Evolutionary conservation across 2,113 vertebrate genomes (phyloP).

Genomic region (Suricata suricatta): DNA sequence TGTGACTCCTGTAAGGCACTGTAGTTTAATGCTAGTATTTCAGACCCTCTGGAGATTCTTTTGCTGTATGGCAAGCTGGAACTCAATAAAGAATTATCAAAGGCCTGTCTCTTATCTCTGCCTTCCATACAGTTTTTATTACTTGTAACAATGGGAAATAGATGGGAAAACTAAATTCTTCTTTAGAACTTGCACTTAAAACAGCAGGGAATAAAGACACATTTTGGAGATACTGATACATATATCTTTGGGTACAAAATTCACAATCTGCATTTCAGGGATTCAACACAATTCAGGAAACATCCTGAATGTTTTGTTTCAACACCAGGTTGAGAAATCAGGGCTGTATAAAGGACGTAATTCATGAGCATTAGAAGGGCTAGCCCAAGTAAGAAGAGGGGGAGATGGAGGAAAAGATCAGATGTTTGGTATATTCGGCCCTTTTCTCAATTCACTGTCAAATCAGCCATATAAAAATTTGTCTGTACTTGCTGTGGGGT

Average conservation of each 20-base stretch:
- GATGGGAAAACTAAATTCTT: background rate
- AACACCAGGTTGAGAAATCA: background rate
- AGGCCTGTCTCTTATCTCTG: background rate
- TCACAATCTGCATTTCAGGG: constrained; percentile 13
- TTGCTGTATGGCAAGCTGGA: background rate
- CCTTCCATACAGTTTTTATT: constrained; percentile 21
- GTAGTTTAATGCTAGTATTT: background rate
- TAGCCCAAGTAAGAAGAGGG: background rate
- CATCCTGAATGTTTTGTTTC: background rate
- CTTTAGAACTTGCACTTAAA: background rate
- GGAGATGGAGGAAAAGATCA: background rate
- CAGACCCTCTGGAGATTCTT: background rate
- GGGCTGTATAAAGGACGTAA: background rate
- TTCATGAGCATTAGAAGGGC: background rate
- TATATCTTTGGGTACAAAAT: background rate
- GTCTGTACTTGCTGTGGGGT: background rate
- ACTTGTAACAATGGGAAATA: background rate
- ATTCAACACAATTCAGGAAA: background rate
- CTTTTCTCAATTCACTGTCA: background rate
- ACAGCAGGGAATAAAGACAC: background rate
- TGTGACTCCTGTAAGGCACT: background rate
- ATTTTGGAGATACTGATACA: background rate
- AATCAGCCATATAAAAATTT: background rate
- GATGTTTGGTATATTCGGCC: background rate
- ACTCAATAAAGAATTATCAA: background rate